Base-by-base conservation (phyloP, 2,888 invertebrate genomes). In the Lasioglossum marginatum region DNA sequence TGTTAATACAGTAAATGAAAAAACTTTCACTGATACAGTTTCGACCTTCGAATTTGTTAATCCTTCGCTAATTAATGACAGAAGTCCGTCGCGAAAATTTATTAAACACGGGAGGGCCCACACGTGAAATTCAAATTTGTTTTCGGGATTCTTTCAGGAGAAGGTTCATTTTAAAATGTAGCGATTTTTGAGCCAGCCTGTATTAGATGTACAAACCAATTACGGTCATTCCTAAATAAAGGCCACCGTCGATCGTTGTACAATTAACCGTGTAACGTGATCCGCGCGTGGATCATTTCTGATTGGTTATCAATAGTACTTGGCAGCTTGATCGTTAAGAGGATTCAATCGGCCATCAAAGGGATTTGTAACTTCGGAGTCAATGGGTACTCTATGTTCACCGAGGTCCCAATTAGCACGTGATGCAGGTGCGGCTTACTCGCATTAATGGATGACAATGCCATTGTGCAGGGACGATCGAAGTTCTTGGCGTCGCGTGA, bases 321-420 rank as follows among this genome's bases (percentile, higher is more conserved):
- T 66, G 34, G 63, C 72, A 66, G 77, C 43, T 71, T n/a, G 43
- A 79, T 60, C 81, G 80, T 88, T 88, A 88, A 66, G 80, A 73
- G 83, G 81, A 90, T 90, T 85, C 72, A 27, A 52, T 5, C 43
- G 66, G 34, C 70, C 45, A 79, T 83, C 83, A 85, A 76, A 80
- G 82, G 81, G 88, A 88, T 85, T 88, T 88, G 71, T 77, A 74
- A 75, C 82, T 73, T 48, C 74, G 74, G 60, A 52, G 80, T 71
- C 79, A 60, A 77, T 76, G 63, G 78, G 40, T 31, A 63, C 57
- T 57, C 57, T 57, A 71, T 43, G 37, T 77, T n/a, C 60, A 4
- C 57, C 6, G 31, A 70, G 34, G 81, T 14, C 34, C 48, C 82
- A 82, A 86, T 81, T 79, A 78, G 76, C 48, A 68, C 37, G 34